Base-by-base conservation (phyloP, 2,113 vertebrate species). In the Odontesthes bonariensis region DNA sequence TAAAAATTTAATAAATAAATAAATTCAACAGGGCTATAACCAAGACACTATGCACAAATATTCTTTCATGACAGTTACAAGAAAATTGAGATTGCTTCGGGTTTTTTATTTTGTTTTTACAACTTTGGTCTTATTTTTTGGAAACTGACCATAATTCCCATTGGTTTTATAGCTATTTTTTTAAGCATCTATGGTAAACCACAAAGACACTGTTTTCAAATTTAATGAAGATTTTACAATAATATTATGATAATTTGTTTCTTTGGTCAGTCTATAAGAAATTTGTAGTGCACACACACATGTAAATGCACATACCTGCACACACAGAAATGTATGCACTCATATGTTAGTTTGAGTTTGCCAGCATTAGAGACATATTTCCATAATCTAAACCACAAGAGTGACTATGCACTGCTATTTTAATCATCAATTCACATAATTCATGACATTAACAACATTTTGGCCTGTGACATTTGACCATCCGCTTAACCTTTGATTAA, bases 31-130 rank as follows among this genome's bases (percentile, higher is more conserved):
- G 31, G 22, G 5, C 27, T 62, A 54, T 47, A 31, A 65, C 56
- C 19, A 71, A 85, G 9, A 77, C 27, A 67, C 27, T 56, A 72
- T 40, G 46, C 23, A 80, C 27, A 81, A 52, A 52, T 61, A 75
- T 51, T 51, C 62, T 75, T 69, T 42, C n/a, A 81, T 47, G 31
- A 83, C 51, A 68, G 11, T 57, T n/a, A 42, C 32, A 60, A 59
- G n/a, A 69, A 47, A 38, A 51, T 20, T 70, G 16, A n/a, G 6
- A 23, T 31, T 13, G 6, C 2, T 19, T n/a, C 19, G 14, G 1
- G 6, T 38, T 7, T 35, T 1, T 22, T 20, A 38, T 40, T 55
- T 0, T 51, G 10, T 7, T 14, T 22, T 64, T 23, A 59, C 8
- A 68, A 60, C 11, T 2, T 44, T 57, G 20, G 35, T 75, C 55